Evolutionary conservation across 1,140 invertebrate species (phyloP).

Genomic region (Drosophila bocki): DNA sequence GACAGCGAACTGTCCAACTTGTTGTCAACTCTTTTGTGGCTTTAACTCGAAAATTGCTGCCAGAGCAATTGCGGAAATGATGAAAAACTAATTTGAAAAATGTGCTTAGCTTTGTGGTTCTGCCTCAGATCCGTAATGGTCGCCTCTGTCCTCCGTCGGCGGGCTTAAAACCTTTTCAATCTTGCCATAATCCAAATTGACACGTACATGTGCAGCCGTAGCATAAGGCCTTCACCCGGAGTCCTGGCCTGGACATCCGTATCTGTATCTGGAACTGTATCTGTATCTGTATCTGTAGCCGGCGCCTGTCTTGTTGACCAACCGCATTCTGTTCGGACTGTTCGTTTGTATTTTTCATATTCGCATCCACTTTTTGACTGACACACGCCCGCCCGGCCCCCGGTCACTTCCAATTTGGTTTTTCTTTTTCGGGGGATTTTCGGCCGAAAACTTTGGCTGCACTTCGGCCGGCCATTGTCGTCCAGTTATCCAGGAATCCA

Average conservation of each 20-base stretch:
- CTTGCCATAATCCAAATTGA: constrained; percentile 78
- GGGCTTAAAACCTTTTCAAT: constrained; percentile 72
- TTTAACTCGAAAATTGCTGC: constrained; percentile 61
- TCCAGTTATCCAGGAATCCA: constrained; percentile 12
- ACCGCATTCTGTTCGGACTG: constrained; percentile 65
- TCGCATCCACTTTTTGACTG: constrained; percentile 58
- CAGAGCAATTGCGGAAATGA: constrained; percentile 32
- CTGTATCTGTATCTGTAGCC: constrained; percentile 10
- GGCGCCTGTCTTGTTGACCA: constrained; percentile 73
- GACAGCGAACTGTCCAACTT: constrained; percentile 43
- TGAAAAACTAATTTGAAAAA: constrained; percentile 81
- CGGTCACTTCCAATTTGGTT: constrained; percentile 78
- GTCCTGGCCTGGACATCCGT: constrained; percentile 34
- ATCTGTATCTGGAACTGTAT: constrained; percentile 13
- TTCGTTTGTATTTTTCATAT: constrained; percentile 81
- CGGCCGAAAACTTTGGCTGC: constrained; percentile 55
- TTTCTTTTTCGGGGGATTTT: constrained; percentile 71
- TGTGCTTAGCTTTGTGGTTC: constrained; percentile 55
- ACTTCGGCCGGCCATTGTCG: constrained; percentile 21
- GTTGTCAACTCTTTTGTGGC: constrained; percentile 46
- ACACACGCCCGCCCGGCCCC: constrained; percentile 43
- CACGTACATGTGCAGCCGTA: constrained; percentile 59
- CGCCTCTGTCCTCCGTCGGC: constrained; percentile 12
- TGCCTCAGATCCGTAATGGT: constrained; percentile 22
- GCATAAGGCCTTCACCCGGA: constrained; percentile 45